phyloP scores from a whole-genome alignment of 2,797 vertebrate genomes.

The Brotula barbata region DNA sequence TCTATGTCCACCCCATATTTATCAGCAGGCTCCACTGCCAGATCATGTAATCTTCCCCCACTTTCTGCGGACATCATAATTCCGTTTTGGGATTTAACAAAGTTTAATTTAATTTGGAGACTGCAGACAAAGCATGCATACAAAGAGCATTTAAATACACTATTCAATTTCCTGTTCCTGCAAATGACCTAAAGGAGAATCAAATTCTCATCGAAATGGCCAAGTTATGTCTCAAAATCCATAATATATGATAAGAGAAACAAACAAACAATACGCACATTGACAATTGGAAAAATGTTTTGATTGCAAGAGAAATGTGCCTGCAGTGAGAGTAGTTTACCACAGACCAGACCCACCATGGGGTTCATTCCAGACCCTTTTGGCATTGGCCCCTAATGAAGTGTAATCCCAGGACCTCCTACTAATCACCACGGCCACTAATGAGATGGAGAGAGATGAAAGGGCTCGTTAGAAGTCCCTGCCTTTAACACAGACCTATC shows the following conservation, averaged over 20 bases:
- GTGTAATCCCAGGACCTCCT: constrained; percentile 69
- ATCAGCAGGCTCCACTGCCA: constrained; percentile 57
- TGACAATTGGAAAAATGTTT: background rate
- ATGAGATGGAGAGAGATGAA: constrained; percentile 75
- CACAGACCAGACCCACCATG: constrained; percentile 33
- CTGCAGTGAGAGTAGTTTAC: constrained; percentile 52
- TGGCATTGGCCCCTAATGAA: constrained; percentile 68
- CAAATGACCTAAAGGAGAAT: background rate
- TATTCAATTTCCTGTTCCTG: too few relatives aligned
- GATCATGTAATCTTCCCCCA: constrained; percentile 63
- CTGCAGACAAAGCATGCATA: background rate
- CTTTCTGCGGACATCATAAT: constrained; percentile 46
- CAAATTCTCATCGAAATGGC: background rate
- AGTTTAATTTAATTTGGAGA: constrained; percentile 52
- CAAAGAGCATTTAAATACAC: background rate
- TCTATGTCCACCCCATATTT: constrained; percentile 71
- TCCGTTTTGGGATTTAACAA: constrained; percentile 49
- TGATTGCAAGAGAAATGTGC: constrained; percentile 8
- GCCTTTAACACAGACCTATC: constrained; percentile 60
- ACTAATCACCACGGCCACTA: constrained; percentile 68
- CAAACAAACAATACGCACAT: too few relatives aligned
- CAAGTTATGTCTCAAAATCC: too few relatives aligned
- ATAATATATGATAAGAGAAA: too few relatives aligned
- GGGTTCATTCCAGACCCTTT: constrained; percentile 56
- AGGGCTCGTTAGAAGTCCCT: constrained; percentile 66